A percentile compares a stretch with the other conserved stretches of the same genome.
phyloP scores from a whole-genome alignment of 2,797 vertebrate species.

The Gallirallus australis region DNA sequence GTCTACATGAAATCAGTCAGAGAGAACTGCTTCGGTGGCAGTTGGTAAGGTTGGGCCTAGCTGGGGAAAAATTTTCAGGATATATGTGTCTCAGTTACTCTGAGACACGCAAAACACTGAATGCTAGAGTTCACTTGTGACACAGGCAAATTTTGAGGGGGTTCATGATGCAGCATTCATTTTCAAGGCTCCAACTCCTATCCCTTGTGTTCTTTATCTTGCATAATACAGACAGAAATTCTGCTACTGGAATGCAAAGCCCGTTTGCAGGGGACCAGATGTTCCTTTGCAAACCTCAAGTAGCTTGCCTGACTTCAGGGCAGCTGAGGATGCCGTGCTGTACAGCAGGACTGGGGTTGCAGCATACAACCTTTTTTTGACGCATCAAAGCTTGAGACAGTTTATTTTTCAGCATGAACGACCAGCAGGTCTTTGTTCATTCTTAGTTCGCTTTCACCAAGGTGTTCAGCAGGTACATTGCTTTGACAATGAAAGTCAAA shows the following conservation, averaged over 20 bases:
- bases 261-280: not conserved
- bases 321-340: not conserved
- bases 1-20: not conserved
- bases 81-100: not conserved
- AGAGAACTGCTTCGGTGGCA: not conserved
- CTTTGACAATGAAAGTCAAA: slow-evolving; percentile 1
- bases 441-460: not conserved
- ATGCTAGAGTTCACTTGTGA: not conserved
- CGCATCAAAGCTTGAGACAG: not conserved
- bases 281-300: not conserved
- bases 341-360: not conserved
- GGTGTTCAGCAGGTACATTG: not conserved
- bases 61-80: not conserved
- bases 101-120: not conserved
- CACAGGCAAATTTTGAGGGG: not conserved
- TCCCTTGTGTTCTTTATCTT: not conserved
- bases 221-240: not conserved
- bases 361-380: not conserved
- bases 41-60: not conserved
- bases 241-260: not conserved
- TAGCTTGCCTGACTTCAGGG: not conserved
- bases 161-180: not conserved
- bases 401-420: not conserved
- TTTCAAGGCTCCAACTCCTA: not conserved
- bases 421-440: not conserved